These are phyloP conservation scores for Lanius collurio DNA, from an alignment of 2,113 vertebrate species.

Conservation along the genomic window DNA sequence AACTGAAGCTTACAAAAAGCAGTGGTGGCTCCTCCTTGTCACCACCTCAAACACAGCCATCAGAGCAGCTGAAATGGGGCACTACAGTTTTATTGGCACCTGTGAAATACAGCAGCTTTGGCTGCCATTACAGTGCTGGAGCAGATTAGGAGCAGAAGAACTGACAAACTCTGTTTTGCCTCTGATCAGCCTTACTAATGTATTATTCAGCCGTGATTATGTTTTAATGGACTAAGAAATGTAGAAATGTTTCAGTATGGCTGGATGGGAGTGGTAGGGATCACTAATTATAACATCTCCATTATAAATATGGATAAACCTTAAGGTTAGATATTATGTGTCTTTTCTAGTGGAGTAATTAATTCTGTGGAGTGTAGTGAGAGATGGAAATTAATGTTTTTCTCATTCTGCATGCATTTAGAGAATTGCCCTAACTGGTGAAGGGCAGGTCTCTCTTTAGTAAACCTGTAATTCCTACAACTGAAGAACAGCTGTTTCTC, in stretches of 20 bases:
- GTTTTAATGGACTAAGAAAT: background rate
- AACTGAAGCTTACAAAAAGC: background rate
- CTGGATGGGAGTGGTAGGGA: background rate
- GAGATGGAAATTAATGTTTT: background rate
- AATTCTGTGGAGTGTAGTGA: background rate
- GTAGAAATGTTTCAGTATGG: background rate
- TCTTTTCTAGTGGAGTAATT: background rate
- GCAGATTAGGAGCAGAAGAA: background rate
- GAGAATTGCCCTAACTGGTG: background rate
- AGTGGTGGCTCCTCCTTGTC: background rate
- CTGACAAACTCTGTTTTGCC: background rate
- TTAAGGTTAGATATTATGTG: background rate
- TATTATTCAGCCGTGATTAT: background rate
- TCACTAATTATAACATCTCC: background rate
- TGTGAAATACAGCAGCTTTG: background rate
- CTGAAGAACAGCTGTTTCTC: background rate
- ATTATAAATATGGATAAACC: background rate
- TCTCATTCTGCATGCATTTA: background rate
- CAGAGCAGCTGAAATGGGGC: background rate
- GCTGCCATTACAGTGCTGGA: background rate
- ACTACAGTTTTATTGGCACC: rapidly evolving
- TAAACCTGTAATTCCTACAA: background rate
- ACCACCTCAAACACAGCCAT: background rate
- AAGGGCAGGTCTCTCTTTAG: background rate
- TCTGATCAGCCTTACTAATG: background rate